Percentiles rank a stretch among this genome's conserved stretches.
These are phyloP conservation scores for Xiphophorus couchianus DNA, from an alignment of 2,113 vertebrate species.

Conservation along the genomic window DNA sequence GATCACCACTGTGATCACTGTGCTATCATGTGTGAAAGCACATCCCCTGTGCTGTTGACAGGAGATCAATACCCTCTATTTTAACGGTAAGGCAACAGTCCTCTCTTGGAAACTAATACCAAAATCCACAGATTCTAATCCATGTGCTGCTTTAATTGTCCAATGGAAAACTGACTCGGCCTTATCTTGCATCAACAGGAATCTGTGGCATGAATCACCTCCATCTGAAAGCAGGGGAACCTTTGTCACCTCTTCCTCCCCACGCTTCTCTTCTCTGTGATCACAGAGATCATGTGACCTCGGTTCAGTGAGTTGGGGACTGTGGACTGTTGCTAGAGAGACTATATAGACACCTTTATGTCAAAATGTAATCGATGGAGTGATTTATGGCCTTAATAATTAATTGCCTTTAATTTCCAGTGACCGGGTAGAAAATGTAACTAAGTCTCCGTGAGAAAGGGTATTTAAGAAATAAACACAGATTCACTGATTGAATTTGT, in stretches of 20 bases:
- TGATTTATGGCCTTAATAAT: no score
- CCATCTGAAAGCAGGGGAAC: constrained; percentile 12
- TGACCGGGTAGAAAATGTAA: no score
- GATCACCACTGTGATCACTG: constrained; percentile 25
- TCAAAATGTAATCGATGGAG: no score
- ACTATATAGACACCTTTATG: no score
- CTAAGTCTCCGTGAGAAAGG: no score
- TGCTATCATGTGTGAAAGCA: constrained; percentile 9
- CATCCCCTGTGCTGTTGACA: constrained; percentile 29
- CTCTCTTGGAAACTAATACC: constrained; percentile 31
- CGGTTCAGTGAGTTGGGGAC: constrained; percentile 45
- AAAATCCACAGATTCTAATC: constrained; percentile 50
- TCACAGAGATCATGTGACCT: constrained; percentile 57
- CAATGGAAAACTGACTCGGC: constrained; percentile 35
- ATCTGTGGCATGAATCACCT: constrained; percentile 35
- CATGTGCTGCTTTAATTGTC: constrained; percentile 20
- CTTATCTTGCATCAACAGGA: constrained; percentile 38
- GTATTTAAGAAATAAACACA: no score
- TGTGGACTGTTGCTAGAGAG: constrained; percentile 70
- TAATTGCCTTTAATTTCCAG: no score
- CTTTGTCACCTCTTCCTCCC: constrained; percentile 15
- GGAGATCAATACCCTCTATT: not conserved
- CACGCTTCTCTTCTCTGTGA: constrained; percentile 28
- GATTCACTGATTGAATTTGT: no score
- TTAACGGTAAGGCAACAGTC: constrained; percentile 18